These are phyloP conservation scores for Nicator chloris DNA, from an alignment of 2,113 vertebrate species.

Conservation along the genomic window DNA sequence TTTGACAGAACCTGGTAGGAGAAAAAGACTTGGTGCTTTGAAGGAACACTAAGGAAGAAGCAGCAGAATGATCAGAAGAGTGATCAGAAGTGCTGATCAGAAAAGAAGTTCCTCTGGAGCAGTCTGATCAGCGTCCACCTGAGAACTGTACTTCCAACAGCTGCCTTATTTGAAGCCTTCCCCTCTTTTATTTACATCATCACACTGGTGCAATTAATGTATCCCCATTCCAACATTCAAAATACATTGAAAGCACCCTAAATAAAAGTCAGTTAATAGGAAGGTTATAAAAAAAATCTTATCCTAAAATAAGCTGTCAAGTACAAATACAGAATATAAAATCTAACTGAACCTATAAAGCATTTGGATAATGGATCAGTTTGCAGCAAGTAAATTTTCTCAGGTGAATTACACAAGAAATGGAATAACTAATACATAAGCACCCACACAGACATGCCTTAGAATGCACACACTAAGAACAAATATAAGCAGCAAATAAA, in stretches of 20 bases:
- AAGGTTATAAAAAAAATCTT: neutral
- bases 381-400: neutral
- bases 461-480: neutral
- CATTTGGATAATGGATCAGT: neutral
- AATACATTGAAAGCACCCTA: neutral
- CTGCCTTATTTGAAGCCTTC: neutral
- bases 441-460: neutral
- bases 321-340: neutral
- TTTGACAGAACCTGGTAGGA: neutral
- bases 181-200: neutral
- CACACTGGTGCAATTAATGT: neutral
- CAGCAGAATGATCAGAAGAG: neutral
- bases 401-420: neutral
- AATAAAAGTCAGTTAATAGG: neutral
- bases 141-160: neutral
- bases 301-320: neutral
- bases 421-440: neutral
- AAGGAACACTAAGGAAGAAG: neutral
- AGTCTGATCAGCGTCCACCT: neutral
- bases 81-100: neutral
- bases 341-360: neutral
- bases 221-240: neutral
- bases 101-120: neutral
- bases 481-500: neutral
- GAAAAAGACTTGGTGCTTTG: neutral